Percentiles rank a stretch among this genome's conserved stretches.
Evolutionary conservation across 1,140 invertebrate genomes (phyloP).

Genomic region (Yoshiicerus persimilis): DNA sequence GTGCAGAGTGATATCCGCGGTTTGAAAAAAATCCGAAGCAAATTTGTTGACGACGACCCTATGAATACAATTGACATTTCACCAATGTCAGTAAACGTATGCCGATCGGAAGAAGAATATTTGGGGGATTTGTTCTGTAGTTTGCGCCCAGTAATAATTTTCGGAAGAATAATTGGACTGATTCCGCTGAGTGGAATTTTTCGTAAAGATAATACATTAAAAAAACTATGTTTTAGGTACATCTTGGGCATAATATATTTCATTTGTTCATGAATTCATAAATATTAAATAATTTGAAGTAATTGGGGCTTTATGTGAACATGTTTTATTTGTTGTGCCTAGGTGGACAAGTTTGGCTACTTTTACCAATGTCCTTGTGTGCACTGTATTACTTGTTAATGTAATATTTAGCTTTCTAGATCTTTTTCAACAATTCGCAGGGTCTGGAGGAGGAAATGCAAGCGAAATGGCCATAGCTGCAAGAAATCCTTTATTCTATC

Average conservation of each 20-base stretch:
- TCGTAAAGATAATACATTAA: neutral
- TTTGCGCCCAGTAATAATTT: neutral
- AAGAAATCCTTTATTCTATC: neutral
- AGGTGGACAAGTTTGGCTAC: neutral
- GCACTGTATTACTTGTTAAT: neutral
- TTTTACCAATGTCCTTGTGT: neutral
- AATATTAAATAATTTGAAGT: no score
- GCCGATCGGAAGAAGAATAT: neutral
- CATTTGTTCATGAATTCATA: neutral
- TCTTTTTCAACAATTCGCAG: neutral
- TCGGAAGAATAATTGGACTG: neutral
- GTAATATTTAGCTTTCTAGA: slow-evolving; percentile 8
- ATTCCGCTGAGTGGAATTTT: neutral
- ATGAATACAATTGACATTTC: neutral
- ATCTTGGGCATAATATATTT: neutral
- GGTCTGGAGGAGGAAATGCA: slow-evolving; percentile 7
- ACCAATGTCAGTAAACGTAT: neutral
- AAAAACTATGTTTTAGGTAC: neutral
- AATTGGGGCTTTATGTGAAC: no score
- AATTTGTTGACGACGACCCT: neutral
- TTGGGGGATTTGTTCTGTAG: neutral
- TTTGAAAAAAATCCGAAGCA: neutral
- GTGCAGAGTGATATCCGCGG: neutral
- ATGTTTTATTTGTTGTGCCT: neutral
- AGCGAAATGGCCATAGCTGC: slow-evolving; percentile 10